Evolutionary conservation across 2,888 invertebrate genomes (phyloP).

Genomic region (Sinelater perroti): DNA sequence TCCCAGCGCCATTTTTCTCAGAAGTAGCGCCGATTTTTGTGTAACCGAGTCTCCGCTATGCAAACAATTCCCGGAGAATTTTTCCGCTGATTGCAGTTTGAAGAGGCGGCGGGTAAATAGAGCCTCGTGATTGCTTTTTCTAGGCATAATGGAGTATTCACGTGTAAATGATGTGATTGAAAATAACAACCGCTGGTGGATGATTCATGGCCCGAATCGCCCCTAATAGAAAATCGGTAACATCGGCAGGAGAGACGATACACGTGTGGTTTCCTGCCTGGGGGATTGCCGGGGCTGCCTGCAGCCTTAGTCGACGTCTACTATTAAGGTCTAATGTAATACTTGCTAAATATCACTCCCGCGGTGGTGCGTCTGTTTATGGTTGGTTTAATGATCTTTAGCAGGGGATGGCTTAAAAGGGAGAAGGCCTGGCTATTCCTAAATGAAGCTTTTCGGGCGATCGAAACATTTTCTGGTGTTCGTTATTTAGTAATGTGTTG

Average conservation of each 20-base stretch:
- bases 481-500: no score
- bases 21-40: background rate
- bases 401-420: conserved; percentile 17
- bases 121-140: background rate
- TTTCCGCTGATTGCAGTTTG: background rate
- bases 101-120: background rate
- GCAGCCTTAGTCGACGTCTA: conserved; percentile 23
- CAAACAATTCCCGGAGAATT: background rate
- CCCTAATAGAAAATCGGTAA: conserved; percentile 23
- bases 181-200: conserved; percentile 22
- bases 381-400: conserved; percentile 30
- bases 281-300: conserved; percentile 19
- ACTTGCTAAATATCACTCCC: conserved; percentile 26
- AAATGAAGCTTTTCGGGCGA: no score
- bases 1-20: conserved; percentile 8
- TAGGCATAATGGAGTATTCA: conserved; percentile 8
- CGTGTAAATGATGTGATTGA: conserved; percentile 11
- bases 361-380: conserved; percentile 32
- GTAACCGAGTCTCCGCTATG: no score
- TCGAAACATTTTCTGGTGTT: no score
- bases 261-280: conserved; percentile 29
- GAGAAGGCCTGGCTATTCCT: no score
- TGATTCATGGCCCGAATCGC: conserved; percentile 29
- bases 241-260: conserved; percentile 24
- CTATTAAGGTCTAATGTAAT: conserved; percentile 29